Evolutionary conservation across 2,797 vertebrate genomes (phyloP).

Genomic region (Gallinago stenura): DNA sequence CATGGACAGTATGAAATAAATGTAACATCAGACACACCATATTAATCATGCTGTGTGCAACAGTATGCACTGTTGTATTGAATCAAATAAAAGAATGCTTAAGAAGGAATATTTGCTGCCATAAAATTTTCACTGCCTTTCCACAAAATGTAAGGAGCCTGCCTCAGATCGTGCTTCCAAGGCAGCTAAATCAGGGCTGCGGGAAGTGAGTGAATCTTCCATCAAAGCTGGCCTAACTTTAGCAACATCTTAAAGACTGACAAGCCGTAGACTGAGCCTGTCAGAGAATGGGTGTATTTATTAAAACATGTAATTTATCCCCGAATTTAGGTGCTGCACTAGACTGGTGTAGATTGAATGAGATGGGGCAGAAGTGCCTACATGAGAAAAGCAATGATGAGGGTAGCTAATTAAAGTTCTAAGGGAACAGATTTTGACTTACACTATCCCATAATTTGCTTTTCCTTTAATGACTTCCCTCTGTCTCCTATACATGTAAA

Average conservation of each 20-base stretch:
- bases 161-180: neutral
- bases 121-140: neutral
- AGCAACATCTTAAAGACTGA: neutral
- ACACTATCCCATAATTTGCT: conserved; percentile 14
- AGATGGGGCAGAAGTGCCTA: neutral
- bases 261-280: neutral
- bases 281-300: neutral
- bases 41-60: neutral
- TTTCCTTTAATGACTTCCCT: conserved; percentile 48
- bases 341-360: neutral
- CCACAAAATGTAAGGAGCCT: neutral
- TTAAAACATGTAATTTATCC: neutral
- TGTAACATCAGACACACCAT: neutral
- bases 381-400: neutral
- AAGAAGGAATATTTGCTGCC: neutral
- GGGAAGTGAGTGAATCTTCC: neutral
- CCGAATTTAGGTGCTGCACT: neutral
- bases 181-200: neutral
- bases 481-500: conserved; percentile 31
- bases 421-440: conserved; percentile 38
- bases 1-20: neutral
- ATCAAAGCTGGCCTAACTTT: neutral
- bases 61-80: neutral
- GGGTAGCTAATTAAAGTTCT: conserved; percentile 21
- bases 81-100: conserved; percentile 1